phyloP scores from a whole-genome alignment of 1,140 invertebrate species.

The Nilaparvata lugens region DNA sequence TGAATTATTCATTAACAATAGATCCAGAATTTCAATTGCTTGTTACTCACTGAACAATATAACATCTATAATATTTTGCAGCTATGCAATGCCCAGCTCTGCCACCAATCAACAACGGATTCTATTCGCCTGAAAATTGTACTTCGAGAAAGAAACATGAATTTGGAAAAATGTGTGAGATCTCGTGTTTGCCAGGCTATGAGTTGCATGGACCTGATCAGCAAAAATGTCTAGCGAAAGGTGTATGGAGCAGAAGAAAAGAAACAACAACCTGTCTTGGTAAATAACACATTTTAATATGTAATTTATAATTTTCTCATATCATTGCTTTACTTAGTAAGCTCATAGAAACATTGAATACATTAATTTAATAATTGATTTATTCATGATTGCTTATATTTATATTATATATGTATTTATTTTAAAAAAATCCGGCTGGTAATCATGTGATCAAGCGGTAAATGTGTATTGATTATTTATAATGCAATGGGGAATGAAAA shows the following conservation, averaged over 20 bases:
- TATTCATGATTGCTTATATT: too few relatives aligned
- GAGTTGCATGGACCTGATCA: slow-evolving; percentile 38
- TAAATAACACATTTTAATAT: background rate
- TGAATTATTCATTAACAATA: too few relatives aligned
- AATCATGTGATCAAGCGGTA: too few relatives aligned
- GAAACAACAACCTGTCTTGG: slow-evolving; percentile 12
- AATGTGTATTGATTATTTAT: too few relatives aligned
- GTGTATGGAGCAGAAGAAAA: slow-evolving; percentile 38
- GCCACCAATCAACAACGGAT: slow-evolving; percentile 38
- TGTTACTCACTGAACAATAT: background rate
- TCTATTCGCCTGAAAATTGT: slow-evolving; percentile 40
- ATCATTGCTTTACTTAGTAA: too few relatives aligned
- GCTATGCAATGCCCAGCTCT: slow-evolving; percentile 47
- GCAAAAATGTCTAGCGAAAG: slow-evolving; percentile 38
- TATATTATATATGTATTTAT: too few relatives aligned
- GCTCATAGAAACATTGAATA: too few relatives aligned
- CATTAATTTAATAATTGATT: too few relatives aligned
- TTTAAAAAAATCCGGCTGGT: too few relatives aligned
- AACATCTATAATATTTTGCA: slow-evolving; percentile 26
- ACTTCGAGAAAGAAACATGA: slow-evolving; percentile 37
- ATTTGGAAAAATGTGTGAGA: slow-evolving; percentile 44
- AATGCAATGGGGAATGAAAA: too few relatives aligned
- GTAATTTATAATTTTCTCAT: too few relatives aligned
- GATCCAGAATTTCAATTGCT: too few relatives aligned
- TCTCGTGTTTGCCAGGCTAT: slow-evolving; percentile 47